Conservation (phyloP, 2,888 invertebrate genomes). For the Portevinia maculata region DNA sequence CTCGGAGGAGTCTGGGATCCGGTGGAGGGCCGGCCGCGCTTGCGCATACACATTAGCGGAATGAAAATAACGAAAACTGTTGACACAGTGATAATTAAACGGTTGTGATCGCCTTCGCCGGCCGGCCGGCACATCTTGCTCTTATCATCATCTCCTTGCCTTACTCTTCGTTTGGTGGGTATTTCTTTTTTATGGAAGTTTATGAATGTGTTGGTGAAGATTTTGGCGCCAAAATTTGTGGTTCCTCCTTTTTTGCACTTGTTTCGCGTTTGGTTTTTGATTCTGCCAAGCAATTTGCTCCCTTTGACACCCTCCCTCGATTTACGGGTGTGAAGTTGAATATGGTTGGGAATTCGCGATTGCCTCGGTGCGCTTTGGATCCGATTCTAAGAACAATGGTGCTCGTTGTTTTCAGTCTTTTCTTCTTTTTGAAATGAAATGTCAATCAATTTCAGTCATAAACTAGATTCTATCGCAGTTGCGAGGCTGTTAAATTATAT, state of each 20-base stretch:
- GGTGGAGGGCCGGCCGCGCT: constrained; percentile 55
- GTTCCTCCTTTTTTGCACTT: background rate
- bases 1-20: constrained; percentile 9
- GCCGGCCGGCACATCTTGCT: constrained; percentile 31
- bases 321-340: constrained; percentile 31
- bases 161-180: background rate
- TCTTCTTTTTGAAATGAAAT: background rate
- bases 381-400: constrained; percentile 48
- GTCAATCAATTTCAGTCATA: constrained; percentile 65
- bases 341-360: constrained; percentile 1
- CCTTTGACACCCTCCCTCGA: constrained; percentile 27
- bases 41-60: constrained; percentile 73
- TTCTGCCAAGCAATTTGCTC: constrained; percentile 14
- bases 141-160: constrained; percentile 35
- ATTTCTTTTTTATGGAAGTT: background rate
- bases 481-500: constrained; percentile 9
- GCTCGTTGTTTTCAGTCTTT: constrained; percentile 21
- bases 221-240: constrained; percentile 71
- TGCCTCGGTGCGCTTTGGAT: background rate
- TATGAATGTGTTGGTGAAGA: constrained; percentile 48
- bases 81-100: constrained; percentile 75
- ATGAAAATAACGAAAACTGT: constrained; percentile 74
- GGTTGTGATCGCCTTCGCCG: constrained; percentile 63
- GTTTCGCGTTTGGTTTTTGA: background rate
- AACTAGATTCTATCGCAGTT: constrained; percentile 36